Base-by-base conservation (phyloP, 2,888 invertebrate genomes). In the Blera fallax region DNA sequence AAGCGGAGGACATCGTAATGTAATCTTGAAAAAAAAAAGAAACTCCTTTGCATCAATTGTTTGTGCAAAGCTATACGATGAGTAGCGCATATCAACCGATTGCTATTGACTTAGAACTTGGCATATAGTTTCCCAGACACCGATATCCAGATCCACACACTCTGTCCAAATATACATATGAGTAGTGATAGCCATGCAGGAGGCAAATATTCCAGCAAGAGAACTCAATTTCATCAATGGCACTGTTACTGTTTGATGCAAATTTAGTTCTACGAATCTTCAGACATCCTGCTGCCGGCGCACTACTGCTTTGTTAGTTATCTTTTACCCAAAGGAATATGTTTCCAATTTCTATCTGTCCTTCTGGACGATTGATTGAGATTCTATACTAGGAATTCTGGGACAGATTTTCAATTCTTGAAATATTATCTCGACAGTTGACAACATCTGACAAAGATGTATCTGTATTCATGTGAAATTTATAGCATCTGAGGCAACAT, bases 61-160 rank as follows among this genome's bases (percentile, higher is more conserved):
- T 48, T 79, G 37, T 58, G 65, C 48, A 65, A 50, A 65, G 48
- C 54, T 58, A 50, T 65, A 32, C 50, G 48, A 65, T 74, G 54
- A 54, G 43, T 21, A 37, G 27, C 29, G n/a, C 64, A 64, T 73
- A 70, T 79, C 56, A 65, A 64, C 16, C 50, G 37, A 50, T 40
- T 65, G 11, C 21, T 80, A 58, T 73, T 80, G 79, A 80, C 73
- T 65, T 64, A 80, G 43, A 80, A 73, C 79, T 80, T 65, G 58
- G 70, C 18, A 79, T 64, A 24, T 40, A 56, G 14, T 14, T 45
- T 24, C 24, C 24, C 11, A 65, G 0, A 6, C 48, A 50, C 48
- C n/a, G 29, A 32, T 27, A 48, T n/a, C 5, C 43, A 8, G 1
- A 24, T 24, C 24, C 8, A 48, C 18, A 29, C 21, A n/a, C 18